Conservation (phyloP, 2,797 vertebrate species). For the Trachurus trachurus region DNA sequence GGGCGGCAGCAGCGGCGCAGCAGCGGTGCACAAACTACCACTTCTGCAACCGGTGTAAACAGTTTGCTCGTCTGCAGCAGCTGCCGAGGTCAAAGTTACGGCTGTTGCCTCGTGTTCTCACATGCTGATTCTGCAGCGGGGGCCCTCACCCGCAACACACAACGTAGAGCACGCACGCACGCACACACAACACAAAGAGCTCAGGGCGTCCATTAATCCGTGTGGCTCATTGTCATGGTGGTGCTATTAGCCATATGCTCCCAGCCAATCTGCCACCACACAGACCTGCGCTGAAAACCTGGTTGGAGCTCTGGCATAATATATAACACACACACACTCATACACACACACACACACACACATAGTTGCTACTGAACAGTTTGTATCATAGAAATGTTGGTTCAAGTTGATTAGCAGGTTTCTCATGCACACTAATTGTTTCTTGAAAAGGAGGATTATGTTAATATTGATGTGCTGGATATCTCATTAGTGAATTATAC, state of each 20-base stretch:
- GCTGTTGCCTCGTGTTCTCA: constrained; percentile 70
- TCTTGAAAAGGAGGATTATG: constrained; percentile 5
- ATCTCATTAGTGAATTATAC: background rate
- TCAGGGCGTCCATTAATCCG: constrained; percentile 95
- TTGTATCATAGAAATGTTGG: background rate
- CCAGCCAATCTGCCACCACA: constrained; percentile 90
- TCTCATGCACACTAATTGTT: background rate
- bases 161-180: constrained; percentile 13
- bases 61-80: constrained; percentile 47
- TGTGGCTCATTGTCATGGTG: constrained; percentile 94
- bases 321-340: background rate
- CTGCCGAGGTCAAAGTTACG: constrained; percentile 71
- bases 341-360: too few species aligned
- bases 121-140: constrained; percentile 76
- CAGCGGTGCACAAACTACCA: constrained; percentile 21
- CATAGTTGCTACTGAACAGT: background rate
- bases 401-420: background rate
- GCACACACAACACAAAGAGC: constrained; percentile 56
- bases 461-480: constrained; percentile 2
- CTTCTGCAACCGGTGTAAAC: constrained; percentile 36
- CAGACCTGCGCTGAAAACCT: constrained; percentile 44
- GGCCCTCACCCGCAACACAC: constrained; percentile 58
- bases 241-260: constrained; percentile 99
- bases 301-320: constrained; percentile 40
- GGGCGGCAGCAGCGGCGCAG: constrained; percentile 35